phyloP scores from a whole-genome alignment of 2,113 vertebrate genomes.

The Steatornis caripensis region DNA sequence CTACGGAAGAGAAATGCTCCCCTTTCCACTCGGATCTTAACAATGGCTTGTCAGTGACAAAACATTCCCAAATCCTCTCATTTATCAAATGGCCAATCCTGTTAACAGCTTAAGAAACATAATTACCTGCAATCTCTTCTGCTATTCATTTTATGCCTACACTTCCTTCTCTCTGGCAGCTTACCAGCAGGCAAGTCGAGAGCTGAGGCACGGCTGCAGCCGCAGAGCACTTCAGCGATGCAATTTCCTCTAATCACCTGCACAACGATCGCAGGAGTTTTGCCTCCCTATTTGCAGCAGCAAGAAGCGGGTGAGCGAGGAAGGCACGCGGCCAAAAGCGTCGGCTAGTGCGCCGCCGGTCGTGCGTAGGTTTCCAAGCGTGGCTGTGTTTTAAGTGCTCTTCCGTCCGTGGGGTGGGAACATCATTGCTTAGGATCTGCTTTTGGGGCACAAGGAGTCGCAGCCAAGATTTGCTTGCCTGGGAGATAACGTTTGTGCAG shows the following conservation, averaged over 20 bases:
- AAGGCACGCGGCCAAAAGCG: background rate
- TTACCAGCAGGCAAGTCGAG: constrained; percentile 64
- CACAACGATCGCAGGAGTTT: background rate
- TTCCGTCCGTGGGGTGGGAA: background rate
- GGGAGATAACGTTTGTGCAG: background rate
- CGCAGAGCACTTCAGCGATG: background rate
- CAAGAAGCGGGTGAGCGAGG: background rate
- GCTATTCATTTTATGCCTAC: constrained; percentile 70
- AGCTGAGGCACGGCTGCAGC: constrained; percentile 34
- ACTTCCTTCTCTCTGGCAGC: constrained; percentile 64
- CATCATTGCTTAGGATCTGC: background rate
- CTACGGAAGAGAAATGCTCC: constrained; percentile 65
- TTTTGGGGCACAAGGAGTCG: background rate
- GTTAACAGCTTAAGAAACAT: constrained; percentile 81
- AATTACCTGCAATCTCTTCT: constrained; percentile 81
- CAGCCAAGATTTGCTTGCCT: background rate
- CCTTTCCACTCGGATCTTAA: constrained; percentile 63
- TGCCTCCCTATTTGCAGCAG: background rate
- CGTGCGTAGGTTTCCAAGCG: background rate
- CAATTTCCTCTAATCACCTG: constrained; percentile 10
- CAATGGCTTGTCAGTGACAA: constrained; percentile 78
- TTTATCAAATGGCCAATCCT: constrained; percentile 82
- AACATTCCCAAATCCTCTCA: constrained; percentile 80
- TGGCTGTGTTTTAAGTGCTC: background rate
- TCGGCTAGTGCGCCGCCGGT: fast-evolving